Percentiles rank a stretch among this genome's conserved stretches.
These are phyloP conservation scores for Pseudorhombus dupliciocellatus DNA, from an alignment of 2,113 vertebrate species.

Conservation along the genomic window DNA sequence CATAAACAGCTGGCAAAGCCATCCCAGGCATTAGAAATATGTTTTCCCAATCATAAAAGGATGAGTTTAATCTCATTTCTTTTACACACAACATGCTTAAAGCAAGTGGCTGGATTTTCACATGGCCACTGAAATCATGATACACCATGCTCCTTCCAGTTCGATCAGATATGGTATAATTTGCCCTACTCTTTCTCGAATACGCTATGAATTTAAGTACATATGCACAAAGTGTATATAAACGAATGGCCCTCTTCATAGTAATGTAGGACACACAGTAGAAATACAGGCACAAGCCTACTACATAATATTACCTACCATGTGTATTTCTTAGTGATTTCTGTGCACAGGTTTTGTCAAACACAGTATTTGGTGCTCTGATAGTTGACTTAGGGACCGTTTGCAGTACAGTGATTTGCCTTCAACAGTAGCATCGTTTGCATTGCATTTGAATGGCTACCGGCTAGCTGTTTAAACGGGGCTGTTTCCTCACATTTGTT, in stretches of 20 bases:
- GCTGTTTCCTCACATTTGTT: conserved; percentile 8
- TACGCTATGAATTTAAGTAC: background rate
- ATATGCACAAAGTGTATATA: background rate
- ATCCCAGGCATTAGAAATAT: conserved; percentile 62
- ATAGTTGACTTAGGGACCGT: conserved; percentile 40
- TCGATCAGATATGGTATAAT: conserved; percentile 4
- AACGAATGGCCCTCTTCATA: background rate
- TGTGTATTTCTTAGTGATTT: background rate
- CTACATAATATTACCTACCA: background rate
- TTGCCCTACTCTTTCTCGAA: background rate
- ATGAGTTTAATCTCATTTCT: conserved; percentile 70
- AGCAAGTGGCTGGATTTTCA: conserved; percentile 70
- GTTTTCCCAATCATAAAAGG: conserved; percentile 71
- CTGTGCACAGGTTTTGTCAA: conserved; percentile 20
- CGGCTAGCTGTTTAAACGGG: conserved; percentile 32
- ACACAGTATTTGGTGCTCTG: conserved; percentile 11
- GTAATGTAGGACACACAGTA: background rate
- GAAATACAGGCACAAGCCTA: background rate
- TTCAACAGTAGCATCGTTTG: conserved; percentile 64
- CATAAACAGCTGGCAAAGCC: conserved; percentile 77
- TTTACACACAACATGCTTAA: conserved; percentile 63
- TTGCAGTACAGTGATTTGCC: conserved; percentile 70
- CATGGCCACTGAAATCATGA: conserved; percentile 7
- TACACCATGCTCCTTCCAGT: background rate
- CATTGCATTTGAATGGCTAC: conserved; percentile 68